Conservation (phyloP, 2,113 vertebrate species). For the Regulus satrapa region DNA sequence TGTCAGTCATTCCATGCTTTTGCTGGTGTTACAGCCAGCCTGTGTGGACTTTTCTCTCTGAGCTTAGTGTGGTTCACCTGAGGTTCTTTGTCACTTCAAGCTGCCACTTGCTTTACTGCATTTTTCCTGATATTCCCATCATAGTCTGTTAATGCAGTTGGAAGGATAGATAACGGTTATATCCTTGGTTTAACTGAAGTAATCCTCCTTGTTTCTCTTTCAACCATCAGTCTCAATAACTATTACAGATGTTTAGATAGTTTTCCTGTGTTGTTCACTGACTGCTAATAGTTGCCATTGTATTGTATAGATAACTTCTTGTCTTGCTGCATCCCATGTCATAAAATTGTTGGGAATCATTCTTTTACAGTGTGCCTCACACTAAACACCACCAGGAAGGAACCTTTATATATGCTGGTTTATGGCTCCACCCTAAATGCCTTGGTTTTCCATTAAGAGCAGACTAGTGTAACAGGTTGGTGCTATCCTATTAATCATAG, state of each 20-base stretch:
- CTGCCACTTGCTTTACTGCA: neutral
- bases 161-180: neutral
- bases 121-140: neutral
- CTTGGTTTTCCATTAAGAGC: neutral
- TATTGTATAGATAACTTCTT: neutral
- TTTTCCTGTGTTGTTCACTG: neutral
- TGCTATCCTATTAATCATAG: neutral
- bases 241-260: neutral
- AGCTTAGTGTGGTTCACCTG: neutral
- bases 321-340: neutral
- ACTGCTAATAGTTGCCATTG: neutral
- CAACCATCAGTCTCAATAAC: neutral
- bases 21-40: neutral
- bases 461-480: neutral
- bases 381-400: neutral
- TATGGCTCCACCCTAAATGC: neutral
- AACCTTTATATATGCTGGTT: neutral
- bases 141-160: neutral
- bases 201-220: neutral
- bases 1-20: neutral
- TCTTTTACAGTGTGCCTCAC: neutral
- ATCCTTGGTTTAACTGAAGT: neutral
- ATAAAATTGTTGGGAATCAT: neutral
- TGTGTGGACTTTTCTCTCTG: neutral
- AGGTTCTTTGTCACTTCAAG: neutral